phyloP scores from a whole-genome alignment of 2,113 vertebrate species.

The Osmerus eperlanus region DNA sequence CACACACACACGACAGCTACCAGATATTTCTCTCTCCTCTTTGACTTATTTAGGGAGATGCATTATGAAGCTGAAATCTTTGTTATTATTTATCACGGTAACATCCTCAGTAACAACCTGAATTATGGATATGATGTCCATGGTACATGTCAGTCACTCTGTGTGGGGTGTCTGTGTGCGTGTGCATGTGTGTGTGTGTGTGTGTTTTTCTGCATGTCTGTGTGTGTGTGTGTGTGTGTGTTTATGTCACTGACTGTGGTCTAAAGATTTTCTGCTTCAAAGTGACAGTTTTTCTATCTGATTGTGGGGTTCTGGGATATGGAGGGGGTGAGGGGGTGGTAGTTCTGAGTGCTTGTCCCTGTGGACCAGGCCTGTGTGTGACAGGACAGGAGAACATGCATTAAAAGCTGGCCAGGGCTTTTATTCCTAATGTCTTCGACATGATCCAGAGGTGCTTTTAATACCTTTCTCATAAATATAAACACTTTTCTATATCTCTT shows the following conservation, averaged over 20 bases:
- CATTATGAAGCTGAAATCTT: constrained; percentile 20
- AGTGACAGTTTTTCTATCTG: background rate
- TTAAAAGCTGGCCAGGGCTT: constrained; percentile 14
- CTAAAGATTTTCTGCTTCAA: background rate
- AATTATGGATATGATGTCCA: constrained; percentile 12
- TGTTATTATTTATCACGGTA: background rate
- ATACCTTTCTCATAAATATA: constrained; percentile 26
- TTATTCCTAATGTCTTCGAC: constrained; percentile 15
- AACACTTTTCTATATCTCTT: constrained; percentile 21
- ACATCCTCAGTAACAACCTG: background rate
- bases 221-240: background rate
- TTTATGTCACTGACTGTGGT: background rate
- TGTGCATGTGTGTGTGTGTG: constrained; percentile 29
- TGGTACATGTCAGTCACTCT: background rate
- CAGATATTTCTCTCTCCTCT: background rate
- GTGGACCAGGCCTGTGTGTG: background rate
- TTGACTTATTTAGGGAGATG: constrained; percentile 21
- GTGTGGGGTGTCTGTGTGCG: background rate
- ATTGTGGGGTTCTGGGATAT: background rate
- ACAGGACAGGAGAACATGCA: constrained; percentile 13
- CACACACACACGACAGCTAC: too few species aligned
- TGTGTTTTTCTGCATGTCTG: constrained; percentile 33
- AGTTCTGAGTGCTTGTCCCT: constrained; percentile 4
- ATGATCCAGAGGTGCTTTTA: constrained; percentile 35
- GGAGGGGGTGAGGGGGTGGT: background rate